phyloP scores from a whole-genome alignment of 2,113 vertebrate species.

The Theropithecus gelada region DNA sequence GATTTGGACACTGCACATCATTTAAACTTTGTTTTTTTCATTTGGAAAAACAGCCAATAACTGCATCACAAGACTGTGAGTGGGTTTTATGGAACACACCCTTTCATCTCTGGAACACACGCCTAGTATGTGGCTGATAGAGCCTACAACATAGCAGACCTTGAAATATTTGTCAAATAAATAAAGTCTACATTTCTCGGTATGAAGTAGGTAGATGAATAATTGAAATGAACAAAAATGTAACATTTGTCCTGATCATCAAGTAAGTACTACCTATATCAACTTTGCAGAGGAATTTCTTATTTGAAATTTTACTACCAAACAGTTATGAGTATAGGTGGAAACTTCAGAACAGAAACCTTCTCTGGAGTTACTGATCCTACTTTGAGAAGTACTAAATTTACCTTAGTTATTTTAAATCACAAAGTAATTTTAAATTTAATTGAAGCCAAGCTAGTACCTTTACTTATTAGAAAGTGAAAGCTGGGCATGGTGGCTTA shows the following conservation, averaged over 20 bases:
- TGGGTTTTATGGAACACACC: not conserved
- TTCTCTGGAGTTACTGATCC: not conserved
- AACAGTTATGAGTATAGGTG: not conserved
- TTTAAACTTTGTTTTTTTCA: conserved; percentile 44
- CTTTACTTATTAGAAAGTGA: conserved; percentile 28
- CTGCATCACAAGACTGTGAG: not conserved
- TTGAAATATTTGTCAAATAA: conserved; percentile 13
- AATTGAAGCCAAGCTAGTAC: conserved; percentile 6
- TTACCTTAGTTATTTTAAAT: conserved; percentile 43
- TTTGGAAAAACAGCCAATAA: conserved; percentile 1
- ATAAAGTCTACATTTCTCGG: not conserved
- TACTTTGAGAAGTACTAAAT: not conserved
- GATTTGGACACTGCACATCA: not conserved
- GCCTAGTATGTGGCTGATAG: not conserved
- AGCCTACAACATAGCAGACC: not conserved
- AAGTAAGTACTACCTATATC: not conserved
- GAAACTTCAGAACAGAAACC: not conserved
- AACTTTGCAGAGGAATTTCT: conserved; percentile 18
- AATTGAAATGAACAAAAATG: conserved; percentile 29
- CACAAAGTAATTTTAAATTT: conserved; percentile 53
- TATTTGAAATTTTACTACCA: conserved; percentile 22
- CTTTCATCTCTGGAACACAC: not conserved
- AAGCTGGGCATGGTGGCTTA: no score
- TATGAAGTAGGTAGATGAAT: not conserved
- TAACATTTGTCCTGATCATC: not conserved